phyloP scores from a whole-genome alignment of 1,140 invertebrate genomes.

The Lepidotrigona ventralis region DNA sequence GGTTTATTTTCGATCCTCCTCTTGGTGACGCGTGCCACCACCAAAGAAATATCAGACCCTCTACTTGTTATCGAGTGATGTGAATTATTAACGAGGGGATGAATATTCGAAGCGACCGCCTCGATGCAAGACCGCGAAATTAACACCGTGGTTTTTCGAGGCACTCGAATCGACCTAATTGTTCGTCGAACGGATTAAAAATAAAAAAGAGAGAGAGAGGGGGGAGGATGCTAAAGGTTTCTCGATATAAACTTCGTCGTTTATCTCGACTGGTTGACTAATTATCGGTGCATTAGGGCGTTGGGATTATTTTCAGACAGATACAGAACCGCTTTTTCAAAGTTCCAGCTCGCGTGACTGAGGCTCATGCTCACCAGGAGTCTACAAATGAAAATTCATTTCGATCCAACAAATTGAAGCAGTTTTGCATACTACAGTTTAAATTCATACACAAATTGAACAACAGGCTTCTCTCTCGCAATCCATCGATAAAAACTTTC shows the following conservation, averaged over 20 bases:
- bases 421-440: no score
- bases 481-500: no score
- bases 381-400: no score
- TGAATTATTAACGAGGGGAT: constrained; percentile 45
- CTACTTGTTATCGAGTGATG: constrained; percentile 5
- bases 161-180: constrained; percentile 3
- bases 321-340: no score
- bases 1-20: constrained; percentile 26
- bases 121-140: constrained; percentile 28
- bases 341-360: no score
- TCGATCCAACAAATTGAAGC: no score
- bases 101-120: not conserved
- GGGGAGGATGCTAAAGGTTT: not conserved
- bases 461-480: no score
- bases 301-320: not conserved
- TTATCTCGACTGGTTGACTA: not conserved
- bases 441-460: no score
- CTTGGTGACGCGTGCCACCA: constrained; percentile 2
- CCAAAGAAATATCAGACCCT: constrained; percentile 37
- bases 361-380: no score
- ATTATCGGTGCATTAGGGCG: not conserved
- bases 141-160: constrained; percentile 32
- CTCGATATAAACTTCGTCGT: not conserved
- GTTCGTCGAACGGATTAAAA: not conserved
- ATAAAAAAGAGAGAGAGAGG: no score